These are phyloP conservation scores for Nannoperca australis DNA, from an alignment of 2,797 vertebrate species.

Conservation along the genomic window DNA sequence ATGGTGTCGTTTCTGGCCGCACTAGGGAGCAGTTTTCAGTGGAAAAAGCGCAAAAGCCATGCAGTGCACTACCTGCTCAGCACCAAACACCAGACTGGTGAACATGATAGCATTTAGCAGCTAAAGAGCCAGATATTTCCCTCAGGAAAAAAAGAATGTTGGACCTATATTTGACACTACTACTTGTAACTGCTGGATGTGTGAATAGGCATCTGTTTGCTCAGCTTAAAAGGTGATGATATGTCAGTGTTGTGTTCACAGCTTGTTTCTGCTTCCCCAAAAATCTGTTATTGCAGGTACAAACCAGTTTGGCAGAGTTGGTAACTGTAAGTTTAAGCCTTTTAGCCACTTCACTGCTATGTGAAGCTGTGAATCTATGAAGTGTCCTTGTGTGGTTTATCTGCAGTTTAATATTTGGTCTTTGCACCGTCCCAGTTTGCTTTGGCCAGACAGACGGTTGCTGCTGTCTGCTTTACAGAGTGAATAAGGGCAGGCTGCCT, in stretches of 20 bases:
- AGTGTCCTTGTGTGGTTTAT: conserved; percentile 16
- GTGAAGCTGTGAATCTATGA: neutral
- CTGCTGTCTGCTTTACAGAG: conserved; percentile 31
- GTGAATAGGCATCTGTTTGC: neutral
- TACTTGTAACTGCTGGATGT: neutral
- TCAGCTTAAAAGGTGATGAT: neutral
- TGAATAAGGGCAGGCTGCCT: conserved; percentile 19
- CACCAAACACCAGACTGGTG: too few species aligned
- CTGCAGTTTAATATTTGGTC: conserved; percentile 26
- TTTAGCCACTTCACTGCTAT: neutral
- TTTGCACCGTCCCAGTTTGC: conserved; percentile 49
- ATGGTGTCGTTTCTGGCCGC: too few species aligned
- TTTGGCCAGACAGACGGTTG: conserved; percentile 36
- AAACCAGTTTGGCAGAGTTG: neutral
- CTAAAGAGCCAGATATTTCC: neutral
- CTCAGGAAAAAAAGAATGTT: neutral
- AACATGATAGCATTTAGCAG: too few species aligned
- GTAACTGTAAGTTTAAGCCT: neutral
- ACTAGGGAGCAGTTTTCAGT: too few species aligned
- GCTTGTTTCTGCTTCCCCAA: too few species aligned
- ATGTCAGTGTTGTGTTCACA: too few species aligned
- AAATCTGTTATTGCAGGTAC: neutral
- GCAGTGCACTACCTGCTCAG: too few species aligned
- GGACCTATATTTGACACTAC: too few species aligned
- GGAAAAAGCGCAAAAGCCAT: too few species aligned